Evolutionary conservation across 2,888 invertebrate species (phyloP).

Genomic region (Zaprionus lineosus): DNA sequence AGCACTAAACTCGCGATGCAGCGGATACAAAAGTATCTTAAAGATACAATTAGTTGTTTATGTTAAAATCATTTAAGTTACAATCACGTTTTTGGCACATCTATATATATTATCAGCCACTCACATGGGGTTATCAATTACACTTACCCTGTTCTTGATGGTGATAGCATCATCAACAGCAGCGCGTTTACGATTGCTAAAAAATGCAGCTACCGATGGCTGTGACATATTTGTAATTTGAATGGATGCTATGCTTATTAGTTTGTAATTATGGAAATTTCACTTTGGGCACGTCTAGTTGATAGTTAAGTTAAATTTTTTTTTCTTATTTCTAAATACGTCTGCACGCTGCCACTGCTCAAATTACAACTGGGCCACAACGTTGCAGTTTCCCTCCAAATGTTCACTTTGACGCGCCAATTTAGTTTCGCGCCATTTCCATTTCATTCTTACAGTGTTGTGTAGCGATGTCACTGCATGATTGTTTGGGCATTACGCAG

Average conservation of each 20-base stretch:
- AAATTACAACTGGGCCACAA: constrained; percentile 76
- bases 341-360: constrained; percentile 72
- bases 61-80: neutral
- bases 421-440: constrained; percentile 70
- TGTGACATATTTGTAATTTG: constrained; percentile 86
- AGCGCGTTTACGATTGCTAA: constrained; percentile 89
- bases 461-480: too few relatives aligned
- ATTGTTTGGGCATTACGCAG: too few relatives aligned
- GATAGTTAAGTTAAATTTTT: constrained; percentile 16
- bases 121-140: constrained; percentile 8
- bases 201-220: constrained; percentile 89
- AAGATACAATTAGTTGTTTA: neutral
- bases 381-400: constrained; percentile 81
- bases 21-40: constrained; percentile 36
- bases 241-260: constrained; percentile 35
- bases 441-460: constrained; percentile 21
- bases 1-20: neutral
- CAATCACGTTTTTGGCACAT: constrained; percentile 22
- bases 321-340: constrained; percentile 51
- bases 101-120: neutral
- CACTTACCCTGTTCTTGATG: constrained; percentile 84
- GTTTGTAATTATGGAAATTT: constrained; percentile 33
- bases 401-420: constrained; percentile 67
- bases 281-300: constrained; percentile 55
- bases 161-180: constrained; percentile 87